These are phyloP conservation scores for Brienomyrus longianalis DNA, from an alignment of 2,113 vertebrate species.

Conservation along the genomic window DNA sequence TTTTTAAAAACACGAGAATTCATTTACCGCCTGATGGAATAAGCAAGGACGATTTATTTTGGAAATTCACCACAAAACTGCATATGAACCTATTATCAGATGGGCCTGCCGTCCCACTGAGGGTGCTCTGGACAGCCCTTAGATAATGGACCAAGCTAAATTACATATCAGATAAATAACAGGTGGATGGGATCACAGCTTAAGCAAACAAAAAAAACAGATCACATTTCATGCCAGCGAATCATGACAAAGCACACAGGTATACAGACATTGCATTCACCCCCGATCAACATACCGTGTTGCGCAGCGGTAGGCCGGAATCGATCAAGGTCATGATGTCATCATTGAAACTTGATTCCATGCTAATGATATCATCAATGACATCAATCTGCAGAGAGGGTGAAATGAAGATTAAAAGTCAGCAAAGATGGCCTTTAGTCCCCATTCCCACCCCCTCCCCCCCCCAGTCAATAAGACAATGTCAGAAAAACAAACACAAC, in stretches of 20 bases:
- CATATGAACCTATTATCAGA: background rate
- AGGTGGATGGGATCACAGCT: background rate
- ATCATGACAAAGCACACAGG: background rate
- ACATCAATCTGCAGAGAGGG: slow-evolving; percentile 66
- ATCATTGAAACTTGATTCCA: slow-evolving; percentile 81
- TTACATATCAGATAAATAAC: background rate
- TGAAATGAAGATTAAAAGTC: slow-evolving; percentile 8
- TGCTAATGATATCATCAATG: slow-evolving; percentile 82
- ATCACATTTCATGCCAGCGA: background rate
- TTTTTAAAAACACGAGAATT: background rate
- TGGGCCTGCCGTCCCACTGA: background rate
- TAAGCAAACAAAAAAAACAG: background rate
- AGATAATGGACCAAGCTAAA: background rate
- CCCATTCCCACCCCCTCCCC: background rate
- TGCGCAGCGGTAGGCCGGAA: slow-evolving; percentile 65
- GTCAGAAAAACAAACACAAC: background rate
- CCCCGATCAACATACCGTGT: slow-evolving; percentile 59
- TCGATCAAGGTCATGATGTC: slow-evolving; percentile 72
- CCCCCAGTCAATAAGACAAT: background rate
- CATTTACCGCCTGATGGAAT: background rate
- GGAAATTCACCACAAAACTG: background rate
- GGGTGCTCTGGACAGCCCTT: background rate
- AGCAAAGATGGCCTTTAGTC: slow-evolving; percentile 20
- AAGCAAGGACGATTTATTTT: background rate
- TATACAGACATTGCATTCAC: background rate